Conservation (phyloP, 2,113 vertebrate genomes). For the Sylvia atricapilla region DNA sequence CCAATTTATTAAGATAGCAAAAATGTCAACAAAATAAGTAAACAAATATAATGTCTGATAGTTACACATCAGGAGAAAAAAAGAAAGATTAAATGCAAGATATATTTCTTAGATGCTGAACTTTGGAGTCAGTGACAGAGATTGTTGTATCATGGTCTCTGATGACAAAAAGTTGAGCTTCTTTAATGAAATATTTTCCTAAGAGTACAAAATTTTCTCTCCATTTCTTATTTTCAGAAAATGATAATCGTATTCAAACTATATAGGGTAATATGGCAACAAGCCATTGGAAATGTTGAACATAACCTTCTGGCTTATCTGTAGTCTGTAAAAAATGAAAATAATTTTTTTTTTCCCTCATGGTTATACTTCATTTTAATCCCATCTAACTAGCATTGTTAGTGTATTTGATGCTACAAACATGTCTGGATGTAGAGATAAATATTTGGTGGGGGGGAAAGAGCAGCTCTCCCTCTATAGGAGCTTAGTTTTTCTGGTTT, state of each 20-base stretch:
- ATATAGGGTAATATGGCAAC: background rate
- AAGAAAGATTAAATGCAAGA: slow-evolving; percentile 27
- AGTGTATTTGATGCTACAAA: background rate
- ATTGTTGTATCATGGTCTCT: background rate
- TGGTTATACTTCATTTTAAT: background rate
- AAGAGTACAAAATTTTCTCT: background rate
- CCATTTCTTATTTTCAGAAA: background rate
- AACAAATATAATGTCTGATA: slow-evolving; percentile 52
- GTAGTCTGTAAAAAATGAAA: background rate
- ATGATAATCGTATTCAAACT: background rate
- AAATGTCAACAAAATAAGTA: slow-evolving; percentile 43
- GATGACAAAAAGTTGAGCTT: background rate
- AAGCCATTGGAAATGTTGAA: background rate
- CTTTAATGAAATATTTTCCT: slow-evolving; percentile 1
- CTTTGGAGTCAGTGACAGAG: slow-evolving; percentile 31
- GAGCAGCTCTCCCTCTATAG: background rate
- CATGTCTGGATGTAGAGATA: background rate
- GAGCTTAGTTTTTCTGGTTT: background rate
- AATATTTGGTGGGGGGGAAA: rapidly evolving
- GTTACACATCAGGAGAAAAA: slow-evolving; percentile 32
- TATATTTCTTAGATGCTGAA: slow-evolving; percentile 18
- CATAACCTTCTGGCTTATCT: background rate
- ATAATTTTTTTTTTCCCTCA: background rate
- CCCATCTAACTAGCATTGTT: background rate
- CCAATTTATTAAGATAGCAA: slow-evolving; percentile 55